Evolutionary conservation across 2,888 invertebrate species (phyloP).

Genomic region (Polia nebulosa): DNA sequence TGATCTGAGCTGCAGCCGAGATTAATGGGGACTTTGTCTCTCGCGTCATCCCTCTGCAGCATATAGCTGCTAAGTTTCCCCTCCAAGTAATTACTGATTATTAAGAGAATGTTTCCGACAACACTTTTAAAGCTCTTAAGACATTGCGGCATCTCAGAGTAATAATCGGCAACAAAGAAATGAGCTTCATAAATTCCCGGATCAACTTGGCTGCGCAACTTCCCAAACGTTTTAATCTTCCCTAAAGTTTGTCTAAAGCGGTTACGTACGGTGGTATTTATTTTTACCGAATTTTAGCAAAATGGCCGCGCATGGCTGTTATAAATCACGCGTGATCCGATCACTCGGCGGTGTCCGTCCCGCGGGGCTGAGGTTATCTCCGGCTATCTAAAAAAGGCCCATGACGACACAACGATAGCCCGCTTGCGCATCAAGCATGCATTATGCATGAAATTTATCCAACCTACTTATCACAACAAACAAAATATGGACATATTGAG

Average conservation of each 20-base stretch:
- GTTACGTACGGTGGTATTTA: constrained; percentile 51
- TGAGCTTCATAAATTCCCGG: constrained; percentile 50
- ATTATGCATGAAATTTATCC: constrained; percentile 65
- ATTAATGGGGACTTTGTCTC: constrained; percentile 64
- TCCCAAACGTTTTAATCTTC: constrained; percentile 58
- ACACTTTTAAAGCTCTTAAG: constrained; percentile 31
- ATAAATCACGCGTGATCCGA: constrained; percentile 73
- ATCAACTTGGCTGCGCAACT: constrained; percentile 48
- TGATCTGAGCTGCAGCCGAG: constrained; percentile 64
- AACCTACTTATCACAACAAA: constrained; percentile 60
- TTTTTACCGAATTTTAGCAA: constrained; percentile 62
- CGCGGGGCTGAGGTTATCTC: constrained; percentile 67
- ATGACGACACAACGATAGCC: constrained; percentile 61
- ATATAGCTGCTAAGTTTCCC: constrained; percentile 21
- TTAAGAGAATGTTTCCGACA: constrained; percentile 3
- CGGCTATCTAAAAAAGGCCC: constrained; percentile 72
- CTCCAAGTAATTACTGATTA: constrained; percentile 28
- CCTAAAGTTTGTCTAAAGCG: constrained; percentile 52
- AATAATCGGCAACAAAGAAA: constrained; percentile 48
- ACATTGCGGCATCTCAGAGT: constrained; percentile 26
- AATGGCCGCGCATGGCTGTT: constrained; percentile 57
- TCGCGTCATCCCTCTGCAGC: constrained; percentile 32
- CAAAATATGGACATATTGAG: constrained; percentile 41
- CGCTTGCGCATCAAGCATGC: constrained; percentile 55
- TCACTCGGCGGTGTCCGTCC: constrained; percentile 62